These are phyloP conservation scores for Pemphredon lugubris DNA, from an alignment of 2,888 invertebrate species.

Conservation along the genomic window DNA sequence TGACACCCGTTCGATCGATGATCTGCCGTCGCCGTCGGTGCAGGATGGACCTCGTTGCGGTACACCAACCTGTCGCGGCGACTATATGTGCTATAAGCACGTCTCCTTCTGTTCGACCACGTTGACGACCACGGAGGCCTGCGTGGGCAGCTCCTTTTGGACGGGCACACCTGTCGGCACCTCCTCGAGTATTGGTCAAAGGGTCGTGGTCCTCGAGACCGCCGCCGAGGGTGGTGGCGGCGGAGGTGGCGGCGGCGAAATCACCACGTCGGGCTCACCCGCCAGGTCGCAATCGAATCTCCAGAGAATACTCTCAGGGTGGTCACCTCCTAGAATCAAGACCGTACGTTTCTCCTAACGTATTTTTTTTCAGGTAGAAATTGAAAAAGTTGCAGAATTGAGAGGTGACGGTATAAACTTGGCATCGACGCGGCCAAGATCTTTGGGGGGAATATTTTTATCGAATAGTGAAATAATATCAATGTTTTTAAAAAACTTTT, in stretches of 20 bases:
- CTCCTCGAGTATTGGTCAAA: constrained; percentile 80
- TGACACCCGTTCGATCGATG: constrained; percentile 35
- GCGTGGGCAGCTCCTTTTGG: constrained; percentile 73
- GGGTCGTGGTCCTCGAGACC: constrained; percentile 77
- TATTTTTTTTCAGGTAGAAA: too few relatives aligned
- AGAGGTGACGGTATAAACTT: too few relatives aligned
- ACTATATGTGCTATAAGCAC: constrained; percentile 78
- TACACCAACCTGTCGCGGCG: constrained; percentile 58
- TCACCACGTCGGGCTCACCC: constrained; percentile 79
- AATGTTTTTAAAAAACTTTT: too few relatives aligned
- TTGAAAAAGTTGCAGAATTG: too few relatives aligned
- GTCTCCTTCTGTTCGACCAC: constrained; percentile 76
- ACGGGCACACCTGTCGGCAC: constrained; percentile 77
- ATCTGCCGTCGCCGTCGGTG: constrained; percentile 55
- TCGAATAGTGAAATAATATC: too few relatives aligned
- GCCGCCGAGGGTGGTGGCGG: constrained; percentile 75
- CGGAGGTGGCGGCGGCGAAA: constrained; percentile 77
- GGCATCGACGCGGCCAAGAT: too few relatives aligned
- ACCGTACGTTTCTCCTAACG: too few relatives aligned
- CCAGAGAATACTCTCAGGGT: constrained; percentile 79
- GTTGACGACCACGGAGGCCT: constrained; percentile 74
- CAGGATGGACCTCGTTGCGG: constrained; percentile 39
- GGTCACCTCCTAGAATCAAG: constrained; percentile 79
- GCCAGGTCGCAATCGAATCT: constrained; percentile 80
- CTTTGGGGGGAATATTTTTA: too few relatives aligned